Evolutionary conservation across 2,113 vertebrate species (phyloP), one percentile per base, ranked within the genome.

Genomic region (Leptosomus discolor): DNA sequence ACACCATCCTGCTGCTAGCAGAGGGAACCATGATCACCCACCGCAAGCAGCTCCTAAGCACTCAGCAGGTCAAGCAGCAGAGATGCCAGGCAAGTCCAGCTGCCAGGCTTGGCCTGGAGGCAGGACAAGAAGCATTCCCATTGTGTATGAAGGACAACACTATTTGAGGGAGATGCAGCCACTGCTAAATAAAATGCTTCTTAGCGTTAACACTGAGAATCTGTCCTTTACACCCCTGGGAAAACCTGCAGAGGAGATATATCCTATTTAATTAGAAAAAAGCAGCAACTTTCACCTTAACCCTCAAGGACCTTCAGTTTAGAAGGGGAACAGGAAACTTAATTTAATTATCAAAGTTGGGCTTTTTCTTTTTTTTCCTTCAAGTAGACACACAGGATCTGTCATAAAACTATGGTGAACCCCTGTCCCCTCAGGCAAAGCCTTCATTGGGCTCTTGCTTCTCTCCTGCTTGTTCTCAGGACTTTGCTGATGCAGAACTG

Each of bases 81-180:
- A 82, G 32, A 5, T 9, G 30, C 36, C 70, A 74, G 17, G 22
- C 8, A 64, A 65, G 65, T 5, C 57, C 88, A 61, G 80, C 37
- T 54, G 48, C n/a, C 17, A 6, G 22, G 11, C 27, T 29, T 26
- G 9, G 32, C 43, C 57, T 6, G 2, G 36, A 51, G 27, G 15
- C 24, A 76, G 67, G 46, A 53, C 43, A 39, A 45, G 53, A 17
- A 86, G 34, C 14, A 17, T 30, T 67, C 39, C 43, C 32, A 1
- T 11, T 15, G 15, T 27, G 16, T 23, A 39, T 0, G 0, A 6
- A 26, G 10, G 8, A 36, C 36, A 53, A 36, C 1, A 24, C 2
- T 29, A 9, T 19, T 11, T 8, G 34, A 54, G 43, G 84, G 34
- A 5, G 20, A 34, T 70, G 30, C 65, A 92, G 30, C 23, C 9